These are phyloP conservation scores for Pediacus dermestoides DNA, from an alignment of 2,888 invertebrate genomes.

Conservation along the genomic window DNA sequence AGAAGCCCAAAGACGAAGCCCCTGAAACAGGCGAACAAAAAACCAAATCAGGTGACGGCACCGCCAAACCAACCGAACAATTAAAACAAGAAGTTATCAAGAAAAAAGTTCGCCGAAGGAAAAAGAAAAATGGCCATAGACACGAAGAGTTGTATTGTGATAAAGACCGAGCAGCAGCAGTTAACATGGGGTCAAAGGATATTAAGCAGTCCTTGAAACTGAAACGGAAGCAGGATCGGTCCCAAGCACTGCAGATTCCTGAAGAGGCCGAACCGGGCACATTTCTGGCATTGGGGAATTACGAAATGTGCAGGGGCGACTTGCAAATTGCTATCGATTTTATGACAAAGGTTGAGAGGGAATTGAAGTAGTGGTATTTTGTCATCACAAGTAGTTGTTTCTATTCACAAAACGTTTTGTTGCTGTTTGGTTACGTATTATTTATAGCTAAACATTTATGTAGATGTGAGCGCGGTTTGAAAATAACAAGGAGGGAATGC, in stretches of 20 bases:
- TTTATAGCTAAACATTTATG: too few species aligned
- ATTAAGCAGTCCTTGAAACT: conserved; percentile 80
- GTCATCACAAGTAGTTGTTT: too few species aligned
- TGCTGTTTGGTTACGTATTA: too few species aligned
- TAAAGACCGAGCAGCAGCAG: conserved; percentile 87
- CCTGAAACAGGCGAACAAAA: conserved; percentile 27
- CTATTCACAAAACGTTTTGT: too few species aligned
- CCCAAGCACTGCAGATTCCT: conserved; percentile 67
- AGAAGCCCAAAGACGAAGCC: conserved; percentile 17
- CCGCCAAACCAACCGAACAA: too few species aligned
- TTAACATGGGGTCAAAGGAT: conserved; percentile 80
- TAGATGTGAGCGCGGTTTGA: too few species aligned
- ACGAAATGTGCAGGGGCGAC: conserved; percentile 73
- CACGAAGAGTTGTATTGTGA: conserved; percentile 82
- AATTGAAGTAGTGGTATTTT: too few species aligned
- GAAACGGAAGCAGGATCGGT: conserved; percentile 75
- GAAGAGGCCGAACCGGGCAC: conserved; percentile 77
- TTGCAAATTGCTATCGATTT: conserved; percentile 69
- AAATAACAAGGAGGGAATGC: too few species aligned
- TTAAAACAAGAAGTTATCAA: conserved; percentile 1
- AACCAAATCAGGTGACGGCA: conserved; percentile 26
- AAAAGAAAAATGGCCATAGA: conserved; percentile 23
- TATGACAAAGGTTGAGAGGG: conserved; percentile 84
- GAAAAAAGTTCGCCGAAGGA: conserved; percentile 16
- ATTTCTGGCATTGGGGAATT: conserved; percentile 69